phyloP scores from a whole-genome alignment of 1,140 invertebrate genomes.

The Papilio machaon region DNA sequence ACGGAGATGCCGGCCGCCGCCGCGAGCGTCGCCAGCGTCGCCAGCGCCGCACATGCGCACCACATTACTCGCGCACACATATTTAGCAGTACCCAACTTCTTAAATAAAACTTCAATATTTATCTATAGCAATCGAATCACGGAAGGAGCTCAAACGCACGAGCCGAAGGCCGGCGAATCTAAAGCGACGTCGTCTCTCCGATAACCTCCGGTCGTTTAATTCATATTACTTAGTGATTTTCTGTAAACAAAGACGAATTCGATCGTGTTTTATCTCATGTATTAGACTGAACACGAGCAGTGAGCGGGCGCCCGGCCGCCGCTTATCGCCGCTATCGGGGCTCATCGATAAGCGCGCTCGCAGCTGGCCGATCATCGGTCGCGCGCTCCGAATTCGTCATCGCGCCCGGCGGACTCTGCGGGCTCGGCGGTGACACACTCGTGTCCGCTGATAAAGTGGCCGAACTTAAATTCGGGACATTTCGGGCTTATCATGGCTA shows the following conservation, averaged over 20 bases:
- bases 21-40: conserved; percentile 36
- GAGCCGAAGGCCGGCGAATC: not conserved
- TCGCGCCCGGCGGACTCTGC: not conserved
- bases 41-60: conserved; percentile 20
- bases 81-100: not conserved
- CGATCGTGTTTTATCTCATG: not conserved
- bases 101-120: conserved; percentile 16
- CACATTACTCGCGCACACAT: conserved; percentile 7
- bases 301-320: not conserved
- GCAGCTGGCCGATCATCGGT: not conserved
- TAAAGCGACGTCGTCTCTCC: not conserved
- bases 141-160: not conserved
- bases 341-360: conserved; percentile 15
- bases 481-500: too few species aligned
- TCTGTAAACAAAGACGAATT: conserved; percentile 22
- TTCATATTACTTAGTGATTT: not conserved
- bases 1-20: conserved; percentile 44
- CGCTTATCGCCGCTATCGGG: conserved; percentile 32
- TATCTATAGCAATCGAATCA: not conserved
- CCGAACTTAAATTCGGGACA: not conserved
- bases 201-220: conserved; percentile 25
- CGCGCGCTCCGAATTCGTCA: not conserved
- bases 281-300: not conserved
- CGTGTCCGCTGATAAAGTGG: not conserved
- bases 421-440: too few species aligned